Percentiles rank a stretch among this genome's conserved stretches.
Conservation (phyloP, 2,797 vertebrate genomes). For the Enteromius afrohamiltoni region DNA sequence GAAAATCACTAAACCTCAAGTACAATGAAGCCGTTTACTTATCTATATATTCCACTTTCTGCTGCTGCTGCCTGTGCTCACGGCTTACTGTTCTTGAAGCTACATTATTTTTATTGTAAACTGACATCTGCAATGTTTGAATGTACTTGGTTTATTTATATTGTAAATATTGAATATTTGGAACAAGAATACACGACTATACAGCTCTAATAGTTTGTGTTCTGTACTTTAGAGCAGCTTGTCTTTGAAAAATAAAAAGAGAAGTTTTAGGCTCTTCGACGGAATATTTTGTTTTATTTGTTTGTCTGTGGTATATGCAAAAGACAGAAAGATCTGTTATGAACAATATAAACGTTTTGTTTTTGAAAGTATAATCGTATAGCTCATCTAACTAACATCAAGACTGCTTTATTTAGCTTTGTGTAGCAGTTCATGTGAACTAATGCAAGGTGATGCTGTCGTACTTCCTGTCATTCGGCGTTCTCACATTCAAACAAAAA, state of each 20-base stretch:
- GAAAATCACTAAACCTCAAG: constrained; percentile 6
- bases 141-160: constrained; percentile 17
- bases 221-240: neutral
- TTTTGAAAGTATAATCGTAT: neutral
- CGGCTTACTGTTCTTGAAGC: constrained; percentile 11
- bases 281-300: neutral
- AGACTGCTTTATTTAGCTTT: neutral
- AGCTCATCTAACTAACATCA: neutral
- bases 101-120: neutral
- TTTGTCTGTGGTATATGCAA: neutral
- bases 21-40: neutral
- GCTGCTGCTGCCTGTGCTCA: neutral
- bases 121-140: constrained; percentile 1
- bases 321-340: neutral
- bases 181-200: neutral
- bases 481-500: neutral
- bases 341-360: neutral
- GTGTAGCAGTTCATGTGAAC: neutral
- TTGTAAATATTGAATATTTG: constrained; percentile 1
- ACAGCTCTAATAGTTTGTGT: neutral
- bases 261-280: neutral
- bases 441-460: neutral
- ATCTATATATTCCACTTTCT: neutral
- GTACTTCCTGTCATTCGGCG: neutral
- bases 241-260: neutral